Evolutionary conservation across 2,888 invertebrate species (phyloP).

Genomic region (Ctenicera cuprea): DNA sequence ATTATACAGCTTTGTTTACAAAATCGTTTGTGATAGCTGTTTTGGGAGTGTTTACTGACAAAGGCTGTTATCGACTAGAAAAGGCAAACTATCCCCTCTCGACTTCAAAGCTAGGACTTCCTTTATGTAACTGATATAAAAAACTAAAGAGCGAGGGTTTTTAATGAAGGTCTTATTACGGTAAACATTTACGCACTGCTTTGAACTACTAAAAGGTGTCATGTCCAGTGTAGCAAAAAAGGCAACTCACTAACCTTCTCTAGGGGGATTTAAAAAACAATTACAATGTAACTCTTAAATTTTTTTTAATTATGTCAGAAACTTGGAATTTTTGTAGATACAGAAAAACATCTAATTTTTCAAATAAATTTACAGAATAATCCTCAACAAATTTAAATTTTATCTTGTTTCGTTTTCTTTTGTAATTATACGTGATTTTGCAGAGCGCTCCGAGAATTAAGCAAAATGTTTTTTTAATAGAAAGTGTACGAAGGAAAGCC

Average conservation of each 20-base stretch:
- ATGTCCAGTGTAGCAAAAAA: no score
- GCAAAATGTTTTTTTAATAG: conserved; percentile 30
- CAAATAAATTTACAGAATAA: neutral
- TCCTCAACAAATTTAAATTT: conserved; percentile 7
- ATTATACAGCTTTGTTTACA: conserved; percentile 54
- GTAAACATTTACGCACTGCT: neutral
- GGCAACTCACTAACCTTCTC: no score
- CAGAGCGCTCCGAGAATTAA: conserved; percentile 21
- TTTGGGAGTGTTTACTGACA: conserved; percentile 46
- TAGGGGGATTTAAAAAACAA: no score
- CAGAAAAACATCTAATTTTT: no score
- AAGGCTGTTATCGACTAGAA: conserved; percentile 41
- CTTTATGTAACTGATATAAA: conserved; percentile 19
- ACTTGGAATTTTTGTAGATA: no score
- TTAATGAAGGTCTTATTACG: neutral
- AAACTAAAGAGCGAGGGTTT: neutral
- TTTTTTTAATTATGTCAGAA: no score
- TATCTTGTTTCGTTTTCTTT: conserved; percentile 25
- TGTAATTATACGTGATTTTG: conserved; percentile 28
- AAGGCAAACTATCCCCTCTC: conserved; percentile 25
- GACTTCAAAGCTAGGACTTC: conserved; percentile 25
- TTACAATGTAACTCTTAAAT: no score
- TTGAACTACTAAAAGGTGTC: no score
- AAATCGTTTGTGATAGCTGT: conserved; percentile 50
- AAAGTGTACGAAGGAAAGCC: conserved; percentile 10